Percentiles rank a stretch among this genome's conserved stretches.
Evolutionary conservation across 2,888 invertebrate genomes (phyloP).

Genomic region (Dilophus febrilis): DNA sequence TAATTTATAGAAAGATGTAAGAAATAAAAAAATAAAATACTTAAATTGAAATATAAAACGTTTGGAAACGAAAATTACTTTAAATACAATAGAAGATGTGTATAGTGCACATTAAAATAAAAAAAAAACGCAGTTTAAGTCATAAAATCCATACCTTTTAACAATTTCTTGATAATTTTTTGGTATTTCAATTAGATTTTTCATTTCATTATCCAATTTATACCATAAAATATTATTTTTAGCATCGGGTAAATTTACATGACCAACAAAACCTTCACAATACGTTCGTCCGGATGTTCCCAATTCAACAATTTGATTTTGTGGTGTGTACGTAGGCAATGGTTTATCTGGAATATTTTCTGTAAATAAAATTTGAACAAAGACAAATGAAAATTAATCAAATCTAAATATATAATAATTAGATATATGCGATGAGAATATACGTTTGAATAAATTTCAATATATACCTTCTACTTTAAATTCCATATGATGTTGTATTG

Average conservation of each 20-base stretch:
- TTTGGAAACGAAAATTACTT: too few species aligned
- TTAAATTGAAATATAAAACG: too few species aligned
- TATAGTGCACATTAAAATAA: too few species aligned
- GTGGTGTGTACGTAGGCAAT: constrained; percentile 48
- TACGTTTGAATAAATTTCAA: neutral
- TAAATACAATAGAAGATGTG: too few species aligned
- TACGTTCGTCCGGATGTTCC: constrained; percentile 48
- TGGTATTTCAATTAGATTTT: constrained; percentile 9
- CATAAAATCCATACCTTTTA: constrained; percentile 30
- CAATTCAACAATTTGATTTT: constrained; percentile 42
- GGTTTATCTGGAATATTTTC: constrained; percentile 45
- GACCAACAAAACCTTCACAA: constrained; percentile 64
- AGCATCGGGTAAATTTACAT: constrained; percentile 48
- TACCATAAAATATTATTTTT: constrained; percentile 54
- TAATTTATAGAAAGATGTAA: too few species aligned
- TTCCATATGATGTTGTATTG: constrained; percentile 43
- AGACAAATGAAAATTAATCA: too few species aligned
- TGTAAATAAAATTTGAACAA: constrained; percentile 33
- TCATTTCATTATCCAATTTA: constrained; percentile 34
- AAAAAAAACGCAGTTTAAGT: too few species aligned
- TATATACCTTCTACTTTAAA: constrained; percentile 45
- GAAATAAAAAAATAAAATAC: too few species aligned
- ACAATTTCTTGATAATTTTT: constrained; percentile 10
- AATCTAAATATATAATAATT: too few species aligned
- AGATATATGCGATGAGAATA: neutral